Evolutionary conservation across 2,797 vertebrate genomes (phyloP).

Genomic region (Aselliscus stoliczkanus): DNA sequence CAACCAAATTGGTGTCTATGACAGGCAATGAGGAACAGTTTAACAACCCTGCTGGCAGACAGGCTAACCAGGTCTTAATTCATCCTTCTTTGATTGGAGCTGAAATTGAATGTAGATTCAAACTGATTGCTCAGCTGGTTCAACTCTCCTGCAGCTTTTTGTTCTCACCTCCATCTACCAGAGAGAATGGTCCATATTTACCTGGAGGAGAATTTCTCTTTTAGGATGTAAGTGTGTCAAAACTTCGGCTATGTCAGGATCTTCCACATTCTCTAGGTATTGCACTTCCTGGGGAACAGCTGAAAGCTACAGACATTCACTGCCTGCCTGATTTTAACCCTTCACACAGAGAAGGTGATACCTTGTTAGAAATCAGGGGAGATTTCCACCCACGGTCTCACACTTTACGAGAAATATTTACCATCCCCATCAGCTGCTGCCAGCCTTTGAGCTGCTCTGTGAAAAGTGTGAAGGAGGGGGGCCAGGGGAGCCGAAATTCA

Average conservation of each 20-base stretch:
- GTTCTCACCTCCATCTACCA: conserved; percentile 60
- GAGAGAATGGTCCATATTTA: conserved; percentile 73
- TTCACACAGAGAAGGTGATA: conserved; percentile 17
- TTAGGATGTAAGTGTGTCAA: conserved; percentile 83
- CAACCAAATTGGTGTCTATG: neutral
- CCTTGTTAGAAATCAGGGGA: neutral
- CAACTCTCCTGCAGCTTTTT: conserved; percentile 54
- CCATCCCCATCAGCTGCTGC: neutral
- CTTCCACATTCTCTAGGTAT: conserved; percentile 84
- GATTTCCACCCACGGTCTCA: conserved; percentile 14
- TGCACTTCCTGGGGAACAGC: conserved; percentile 84
- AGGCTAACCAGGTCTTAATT: conserved; percentile 57
- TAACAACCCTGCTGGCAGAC: conserved; percentile 36
- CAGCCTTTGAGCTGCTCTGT: conserved; percentile 30
- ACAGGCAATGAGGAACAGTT: conserved; percentile 31
- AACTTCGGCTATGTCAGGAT: conserved; percentile 80
- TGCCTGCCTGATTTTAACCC: conserved; percentile 49
- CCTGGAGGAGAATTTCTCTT: conserved; percentile 81
- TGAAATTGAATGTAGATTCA: conserved; percentile 33
- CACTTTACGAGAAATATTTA: conserved; percentile 27
- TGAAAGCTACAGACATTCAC: conserved; percentile 77
- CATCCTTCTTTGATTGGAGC: conserved; percentile 47
- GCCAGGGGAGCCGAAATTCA: conserved; percentile 31
- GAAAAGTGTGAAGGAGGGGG: neutral
- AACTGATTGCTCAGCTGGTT: conserved; percentile 61